Evolutionary conservation across 2,113 vertebrate genomes (phyloP), one percentile per base, ranked within the genome.

Genomic region (Spilogale gracilis): DNA sequence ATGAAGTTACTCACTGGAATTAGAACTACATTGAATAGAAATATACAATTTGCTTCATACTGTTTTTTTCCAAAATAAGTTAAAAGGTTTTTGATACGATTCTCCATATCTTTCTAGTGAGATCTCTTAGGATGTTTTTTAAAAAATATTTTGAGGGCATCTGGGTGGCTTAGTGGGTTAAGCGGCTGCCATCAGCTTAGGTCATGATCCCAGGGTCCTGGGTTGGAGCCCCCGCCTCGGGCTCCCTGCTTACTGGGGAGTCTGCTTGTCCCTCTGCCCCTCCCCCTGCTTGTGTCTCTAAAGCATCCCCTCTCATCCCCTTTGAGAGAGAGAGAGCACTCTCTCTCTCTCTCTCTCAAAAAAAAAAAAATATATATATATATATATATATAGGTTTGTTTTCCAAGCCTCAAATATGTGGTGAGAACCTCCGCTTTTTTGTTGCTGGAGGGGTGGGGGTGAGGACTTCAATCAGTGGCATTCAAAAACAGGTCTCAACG

Each of bases 371-470:
- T 58, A 11, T 63, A 52, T 0, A 0, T 25, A 61, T 52, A 61
- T 20, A 54, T 16, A 25, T 61, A 25, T 61, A 61, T 63, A 63
- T 27, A 30, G 69, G 45, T 86, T 81, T 87, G 65, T 10, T 93
- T 93, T 50, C 50, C 45, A 73, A 32, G 43, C 67, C 25, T 94
- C 78, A 90, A 82, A 74, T 81, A 61, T 32, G 21, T 58, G 32
- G 25, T 71, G 27, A 71, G 93, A 97, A 84, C 27, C 38, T 96
- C 84, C 23, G 38, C 20, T 63, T 90, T 90, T 60, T 50, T n/a
- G 9, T 32, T 52, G 43, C 4, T 38, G 4, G 14, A 3, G 20
- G 50, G 14, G 23, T 32, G 48, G 21, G n/a, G 61, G 27, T 21
- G 54, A 21, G 30, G 74, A 52, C 17, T 63, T 69, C 67, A 54